phyloP scores from a whole-genome alignment of 1,140 invertebrate genomes.

The Caenorhabditis remanei region DNA sequence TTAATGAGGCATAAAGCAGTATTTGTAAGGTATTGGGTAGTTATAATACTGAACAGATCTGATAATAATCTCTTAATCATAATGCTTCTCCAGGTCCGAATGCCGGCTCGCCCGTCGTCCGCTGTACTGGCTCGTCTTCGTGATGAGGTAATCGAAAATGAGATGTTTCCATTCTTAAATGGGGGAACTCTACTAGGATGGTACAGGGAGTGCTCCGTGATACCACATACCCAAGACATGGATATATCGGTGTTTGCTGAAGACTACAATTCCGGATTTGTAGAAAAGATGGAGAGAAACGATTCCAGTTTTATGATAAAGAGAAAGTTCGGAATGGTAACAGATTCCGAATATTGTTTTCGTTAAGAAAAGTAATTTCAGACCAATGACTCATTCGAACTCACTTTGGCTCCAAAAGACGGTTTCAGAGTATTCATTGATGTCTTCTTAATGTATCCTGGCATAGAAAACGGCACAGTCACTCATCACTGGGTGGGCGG shows the following conservation, averaged over 20 bases:
- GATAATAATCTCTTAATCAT: too few relatives aligned
- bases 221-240: conserved; percentile 47
- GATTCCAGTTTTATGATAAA: conserved; percentile 1
- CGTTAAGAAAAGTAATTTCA: background rate
- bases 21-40: too few relatives aligned
- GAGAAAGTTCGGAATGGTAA: conserved; percentile 50
- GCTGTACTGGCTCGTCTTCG: background rate
- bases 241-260: conserved; percentile 50
- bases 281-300: conserved; percentile 10
- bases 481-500: conserved; percentile 32
- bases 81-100: conserved; percentile 3
- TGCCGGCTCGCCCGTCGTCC: background rate
- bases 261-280: conserved; percentile 14
- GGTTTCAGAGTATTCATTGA: conserved; percentile 27
- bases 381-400: conserved; percentile 49
- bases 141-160: background rate
- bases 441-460: conserved; percentile 56
- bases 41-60: too few relatives aligned
- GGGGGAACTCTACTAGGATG: conserved; percentile 31
- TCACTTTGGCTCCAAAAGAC: conserved; percentile 3
- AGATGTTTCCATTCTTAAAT: conserved; percentile 25
- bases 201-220: conserved; percentile 54
- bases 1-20: background rate
- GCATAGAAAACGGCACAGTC: background rate
- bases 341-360: background rate